Evolutionary conservation across 2,113 vertebrate species (phyloP), one percentile per base, ranked within the genome.

Genomic region (Suncus etruscus): DNA sequence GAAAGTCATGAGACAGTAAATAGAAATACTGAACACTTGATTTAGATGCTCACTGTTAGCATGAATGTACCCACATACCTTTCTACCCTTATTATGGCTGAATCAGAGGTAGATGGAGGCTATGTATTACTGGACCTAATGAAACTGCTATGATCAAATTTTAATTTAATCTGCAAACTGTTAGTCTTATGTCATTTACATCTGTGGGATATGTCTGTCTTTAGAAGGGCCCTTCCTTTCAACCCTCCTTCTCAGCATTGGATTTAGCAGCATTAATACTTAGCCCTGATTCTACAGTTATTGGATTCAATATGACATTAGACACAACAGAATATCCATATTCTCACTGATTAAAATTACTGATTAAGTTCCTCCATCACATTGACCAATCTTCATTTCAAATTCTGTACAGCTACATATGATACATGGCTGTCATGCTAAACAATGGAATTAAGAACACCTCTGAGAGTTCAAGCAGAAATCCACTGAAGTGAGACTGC

Each of bases 331-430:
- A 25, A 32, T 82, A 29, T 54, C 70, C 61, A 78, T 83, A 70
- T n/a, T 69, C 47, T 58, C 77, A n/a, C n/a, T 47, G 10, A 69
- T 83, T 87, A 45, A 83, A 95, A 69, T 29, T 31, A 69, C 86
- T 65, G 80, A 31, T 75, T 22, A 20, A 77, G 15, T n/a, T 54
- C 77, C 14, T 76, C 66, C 25, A 22, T 80, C 85, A 74, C 54
- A 14, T 32, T 74, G 48, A 27, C 54, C 32, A 47, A 15, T 45
- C 32, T 7, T 73, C n/a, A 47, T 45, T 89, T 47, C 50, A 93
- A 58, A 20, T 31, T 15, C 47, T 76, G 45, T 58, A 8, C 54
- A 27, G 32, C n/a, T 48, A 70, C 10, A 16, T 6, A 8, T 22
- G 24, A 61, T 61, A 32, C 32, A 24, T 27, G 74, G 22, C 69